phyloP scores from a whole-genome alignment of 2,888 invertebrate species.

The Drosophila melanosoma region DNA sequence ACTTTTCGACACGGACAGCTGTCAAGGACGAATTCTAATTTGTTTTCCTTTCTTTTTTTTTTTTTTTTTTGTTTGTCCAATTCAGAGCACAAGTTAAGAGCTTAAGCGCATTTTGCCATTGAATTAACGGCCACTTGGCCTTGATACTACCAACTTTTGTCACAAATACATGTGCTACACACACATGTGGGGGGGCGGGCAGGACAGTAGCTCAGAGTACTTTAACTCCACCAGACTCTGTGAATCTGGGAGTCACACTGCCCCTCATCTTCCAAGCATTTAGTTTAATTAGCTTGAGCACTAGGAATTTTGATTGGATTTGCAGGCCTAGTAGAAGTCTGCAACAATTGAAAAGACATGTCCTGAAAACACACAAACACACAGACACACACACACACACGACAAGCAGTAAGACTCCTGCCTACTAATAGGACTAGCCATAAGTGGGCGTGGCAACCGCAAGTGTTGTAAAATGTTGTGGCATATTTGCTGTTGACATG shows the following conservation, averaged over 20 bases:
- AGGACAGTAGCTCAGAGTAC: conserved; percentile 11
- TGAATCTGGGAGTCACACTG: neutral
- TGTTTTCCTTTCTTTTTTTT: neutral
- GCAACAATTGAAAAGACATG: conserved; percentile 53
- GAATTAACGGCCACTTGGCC: conserved; percentile 59
- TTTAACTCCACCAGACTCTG: conserved; percentile 40
- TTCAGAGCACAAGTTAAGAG: conserved; percentile 58
- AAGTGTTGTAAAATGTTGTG: conserved; percentile 59
- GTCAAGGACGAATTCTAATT: conserved; percentile 6
- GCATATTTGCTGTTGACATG: conserved; percentile 69
- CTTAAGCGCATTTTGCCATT: conserved; percentile 58
- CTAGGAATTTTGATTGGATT: conserved; percentile 64
- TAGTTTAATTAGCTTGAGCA: conserved; percentile 66
- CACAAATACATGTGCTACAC: conserved; percentile 51
- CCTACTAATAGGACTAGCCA: neutral
- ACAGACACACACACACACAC: neutral
- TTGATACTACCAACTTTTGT: conserved; percentile 54
- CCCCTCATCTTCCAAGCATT: conserved; percentile 23
- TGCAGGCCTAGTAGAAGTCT: conserved; percentile 38
- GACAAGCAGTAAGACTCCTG: neutral
- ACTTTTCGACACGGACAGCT: conserved; percentile 32
- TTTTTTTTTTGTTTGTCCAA: conserved; percentile 7
- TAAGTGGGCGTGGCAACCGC: conserved; percentile 38
- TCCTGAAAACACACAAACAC: conserved; percentile 1
- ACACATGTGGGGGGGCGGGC: neutral